phyloP scores from a whole-genome alignment of 2,888 invertebrate genomes.

The Orchesellides sinensis region DNA sequence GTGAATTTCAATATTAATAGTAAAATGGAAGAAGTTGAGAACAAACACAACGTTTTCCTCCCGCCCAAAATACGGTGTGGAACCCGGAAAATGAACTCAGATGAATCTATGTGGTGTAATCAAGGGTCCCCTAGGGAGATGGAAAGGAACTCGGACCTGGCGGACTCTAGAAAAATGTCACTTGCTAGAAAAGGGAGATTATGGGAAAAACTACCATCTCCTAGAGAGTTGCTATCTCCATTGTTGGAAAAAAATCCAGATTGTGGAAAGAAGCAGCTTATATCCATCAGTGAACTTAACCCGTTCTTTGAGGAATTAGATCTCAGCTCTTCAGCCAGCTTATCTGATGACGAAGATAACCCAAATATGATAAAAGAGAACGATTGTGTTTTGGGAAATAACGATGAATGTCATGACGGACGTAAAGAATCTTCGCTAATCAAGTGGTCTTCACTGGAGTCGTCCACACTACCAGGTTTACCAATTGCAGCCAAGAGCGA shows the following conservation, averaged over 20 bases:
- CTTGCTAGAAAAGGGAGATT: background rate
- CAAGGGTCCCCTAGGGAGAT: background rate
- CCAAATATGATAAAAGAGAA: too few relatives aligned
- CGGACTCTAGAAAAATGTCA: background rate
- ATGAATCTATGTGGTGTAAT: slow-evolving; percentile 1
- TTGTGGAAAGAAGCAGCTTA: background rate
- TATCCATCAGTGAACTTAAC: slow-evolving; percentile 42
- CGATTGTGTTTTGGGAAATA: too few relatives aligned
- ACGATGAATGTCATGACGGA: background rate
- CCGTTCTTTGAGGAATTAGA: slow-evolving; percentile 50
- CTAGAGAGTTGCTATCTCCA: slow-evolving; percentile 6
- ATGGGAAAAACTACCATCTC: slow-evolving; percentile 16
- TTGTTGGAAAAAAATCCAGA: background rate
- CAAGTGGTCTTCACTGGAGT: slow-evolving; percentile 43
- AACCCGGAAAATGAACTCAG: background rate
- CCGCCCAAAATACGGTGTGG: too few relatives aligned
- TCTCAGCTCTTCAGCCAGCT: background rate
- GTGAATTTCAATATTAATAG: too few relatives aligned
- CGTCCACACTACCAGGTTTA: slow-evolving; percentile 37
- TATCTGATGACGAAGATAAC: background rate
- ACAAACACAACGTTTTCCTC: too few relatives aligned
- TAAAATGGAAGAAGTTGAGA: too few relatives aligned
- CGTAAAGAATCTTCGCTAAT: background rate
- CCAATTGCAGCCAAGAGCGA: slow-evolving; percentile 33
- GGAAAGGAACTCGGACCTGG: too few relatives aligned